These are phyloP conservation scores for Tauraco erythrolophus DNA, from an alignment of 2,113 vertebrate species.

Conservation along the genomic window DNA sequence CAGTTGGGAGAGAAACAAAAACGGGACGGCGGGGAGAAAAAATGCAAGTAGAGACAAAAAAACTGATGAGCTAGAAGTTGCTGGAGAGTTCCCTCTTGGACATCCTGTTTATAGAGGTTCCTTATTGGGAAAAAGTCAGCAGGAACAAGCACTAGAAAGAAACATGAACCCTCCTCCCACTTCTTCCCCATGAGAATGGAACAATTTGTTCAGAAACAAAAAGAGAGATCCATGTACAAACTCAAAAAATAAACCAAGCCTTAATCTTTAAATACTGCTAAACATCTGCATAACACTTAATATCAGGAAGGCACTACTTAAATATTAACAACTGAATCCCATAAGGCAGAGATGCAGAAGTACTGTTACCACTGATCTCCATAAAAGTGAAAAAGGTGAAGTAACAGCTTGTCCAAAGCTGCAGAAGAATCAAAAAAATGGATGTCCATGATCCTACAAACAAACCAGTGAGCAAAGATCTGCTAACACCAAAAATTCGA, in stretches of 20 bases:
- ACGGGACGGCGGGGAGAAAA: background rate
- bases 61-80: background rate
- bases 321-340: background rate
- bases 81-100: slow-evolving; percentile 33
- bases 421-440: background rate
- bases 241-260: background rate
- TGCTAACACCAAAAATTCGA: background rate
- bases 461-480: background rate
- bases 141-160: background rate
- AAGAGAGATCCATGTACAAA: background rate
- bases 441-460: background rate
- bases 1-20: background rate
- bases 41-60: background rate
- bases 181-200: slow-evolving; percentile 9
- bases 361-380: background rate
- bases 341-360: background rate
- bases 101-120: slow-evolving; percentile 44
- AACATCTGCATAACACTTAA: background rate
- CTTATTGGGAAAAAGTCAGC: slow-evolving; percentile 11
- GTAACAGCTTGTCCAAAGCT: background rate
- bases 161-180: background rate
- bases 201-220: background rate
- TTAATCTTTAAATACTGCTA: background rate
- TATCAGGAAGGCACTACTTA: background rate
- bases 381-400: background rate